phyloP scores from a whole-genome alignment of 2,113 vertebrate genomes.

The Ellobius talpinus region DNA sequence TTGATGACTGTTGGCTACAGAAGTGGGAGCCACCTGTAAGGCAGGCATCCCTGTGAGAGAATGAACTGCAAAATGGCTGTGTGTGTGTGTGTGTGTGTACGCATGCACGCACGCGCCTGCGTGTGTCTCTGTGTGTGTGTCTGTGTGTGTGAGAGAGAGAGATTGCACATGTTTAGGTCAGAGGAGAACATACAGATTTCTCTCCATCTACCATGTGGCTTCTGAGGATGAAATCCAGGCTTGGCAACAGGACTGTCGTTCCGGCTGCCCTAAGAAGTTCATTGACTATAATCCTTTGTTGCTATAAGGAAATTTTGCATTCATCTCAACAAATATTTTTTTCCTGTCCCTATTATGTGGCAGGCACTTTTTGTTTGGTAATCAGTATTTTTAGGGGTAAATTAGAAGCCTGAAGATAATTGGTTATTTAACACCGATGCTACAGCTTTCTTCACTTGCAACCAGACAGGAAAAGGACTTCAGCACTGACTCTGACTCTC shows the following conservation, averaged over 20 bases:
- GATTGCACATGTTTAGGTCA: background rate
- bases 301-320: background rate
- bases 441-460: background rate
- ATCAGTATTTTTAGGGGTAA: background rate
- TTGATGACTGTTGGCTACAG: background rate
- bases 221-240: background rate
- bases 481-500: background rate
- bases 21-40: background rate
- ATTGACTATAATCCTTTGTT: background rate
- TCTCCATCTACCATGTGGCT: background rate
- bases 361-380: background rate
- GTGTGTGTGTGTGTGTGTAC: background rate
- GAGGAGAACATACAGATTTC: background rate
- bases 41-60: background rate
- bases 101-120: too few species aligned
- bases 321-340: background rate
- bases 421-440: background rate
- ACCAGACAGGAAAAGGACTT: background rate
- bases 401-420: conserved; percentile 1
- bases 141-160: background rate
- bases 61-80: background rate
- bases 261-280: background rate
- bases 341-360: background rate
- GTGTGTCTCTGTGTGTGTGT: background rate
- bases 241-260: background rate